Base-by-base conservation (phyloP, 2,797 vertebrate genomes). In the Silurus lanzhouensis region DNA sequence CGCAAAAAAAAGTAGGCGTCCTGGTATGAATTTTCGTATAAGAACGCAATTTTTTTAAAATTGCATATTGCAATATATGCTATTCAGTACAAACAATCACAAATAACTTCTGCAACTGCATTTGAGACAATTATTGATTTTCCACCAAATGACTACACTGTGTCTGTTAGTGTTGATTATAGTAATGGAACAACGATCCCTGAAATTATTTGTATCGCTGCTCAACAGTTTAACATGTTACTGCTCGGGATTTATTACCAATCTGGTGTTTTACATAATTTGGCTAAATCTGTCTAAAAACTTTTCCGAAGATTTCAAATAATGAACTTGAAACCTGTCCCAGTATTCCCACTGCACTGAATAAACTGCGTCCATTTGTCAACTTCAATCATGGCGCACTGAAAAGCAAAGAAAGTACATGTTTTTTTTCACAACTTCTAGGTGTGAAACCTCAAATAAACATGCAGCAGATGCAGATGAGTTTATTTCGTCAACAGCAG, bases 21-120 rank as follows among this genome's bases (percentile, higher is more conserved):
- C 38, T 88, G 85, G 61, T 71, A 82, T 60, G 58, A 71, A 68
- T 44, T 55, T 75, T 72, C 72, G 79, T 87, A 7, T 52, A 52
- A 52, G 48, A 52, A 9, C 6, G 9, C 48, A 52, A 1, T 52
- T 52, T 52, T 52, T 52, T 52, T 38, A 38, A 52, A 38, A 52
- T 52, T 10, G 48, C 48, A 10, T 10, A 10, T 52, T 52, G 38
- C 38, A 38, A 52, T 7, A 52, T 10, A 52, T 52, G 10, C 6
- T 52, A 52, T 52, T 52, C 8, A 9, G 38, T 38, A 22, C 70
- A 75, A 75, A 22, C 70, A 75, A 75, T 27, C 6, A 75, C 17
- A 55, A 57, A 75, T 55, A 55, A 55, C 22, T n/a, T 25, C 48
- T 52, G 48, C 48, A 52, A 15, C 27, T 60, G 57, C 25, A 60